Percentiles rank a stretch among this genome's conserved stretches.
Evolutionary conservation across 2,888 invertebrate species (phyloP).

Genomic region (Andricus quercusramuli): DNA sequence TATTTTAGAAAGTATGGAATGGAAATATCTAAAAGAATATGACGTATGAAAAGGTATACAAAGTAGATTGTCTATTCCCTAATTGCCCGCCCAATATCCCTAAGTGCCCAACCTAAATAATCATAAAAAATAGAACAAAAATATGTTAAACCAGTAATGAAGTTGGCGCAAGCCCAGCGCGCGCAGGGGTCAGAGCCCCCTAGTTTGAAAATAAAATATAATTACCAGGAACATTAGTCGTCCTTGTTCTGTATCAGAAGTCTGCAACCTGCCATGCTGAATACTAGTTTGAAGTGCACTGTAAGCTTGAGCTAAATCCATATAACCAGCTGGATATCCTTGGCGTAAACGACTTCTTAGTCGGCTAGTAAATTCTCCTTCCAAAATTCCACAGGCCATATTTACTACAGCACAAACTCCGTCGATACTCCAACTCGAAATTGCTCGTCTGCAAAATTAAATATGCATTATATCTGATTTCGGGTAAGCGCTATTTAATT

Average conservation of each 20-base stretch:
- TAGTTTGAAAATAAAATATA: not conserved
- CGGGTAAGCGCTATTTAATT: not conserved
- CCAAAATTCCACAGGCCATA: constrained; percentile 92
- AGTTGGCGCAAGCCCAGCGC: no score
- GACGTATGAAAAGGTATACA: no score
- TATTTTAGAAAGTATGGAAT: no score
- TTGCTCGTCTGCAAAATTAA: constrained; percentile 85
- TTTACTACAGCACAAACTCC: constrained; percentile 98
- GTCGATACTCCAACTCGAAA: constrained; percentile 94
- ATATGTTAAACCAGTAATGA: no score
- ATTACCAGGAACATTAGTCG: constrained; percentile 87
- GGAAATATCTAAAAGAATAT: no score
- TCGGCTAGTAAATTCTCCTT: constrained; percentile 89
- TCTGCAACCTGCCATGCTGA: constrained; percentile 89
- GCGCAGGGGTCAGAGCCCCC: no score
- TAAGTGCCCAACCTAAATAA: no score
- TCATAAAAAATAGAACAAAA: no score
- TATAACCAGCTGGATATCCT: constrained; percentile 89
- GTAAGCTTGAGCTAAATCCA: constrained; percentile 90
- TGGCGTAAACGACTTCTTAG: constrained; percentile 87
- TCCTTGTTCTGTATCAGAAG: constrained; percentile 89
- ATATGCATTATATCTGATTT: not conserved
- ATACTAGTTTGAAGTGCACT: constrained; percentile 89
- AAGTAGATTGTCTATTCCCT: no score
- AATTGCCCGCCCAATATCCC: no score